Base-by-base conservation (phyloP, 1,140 invertebrate species). In the Maconellicoccus hirsutus region DNA sequence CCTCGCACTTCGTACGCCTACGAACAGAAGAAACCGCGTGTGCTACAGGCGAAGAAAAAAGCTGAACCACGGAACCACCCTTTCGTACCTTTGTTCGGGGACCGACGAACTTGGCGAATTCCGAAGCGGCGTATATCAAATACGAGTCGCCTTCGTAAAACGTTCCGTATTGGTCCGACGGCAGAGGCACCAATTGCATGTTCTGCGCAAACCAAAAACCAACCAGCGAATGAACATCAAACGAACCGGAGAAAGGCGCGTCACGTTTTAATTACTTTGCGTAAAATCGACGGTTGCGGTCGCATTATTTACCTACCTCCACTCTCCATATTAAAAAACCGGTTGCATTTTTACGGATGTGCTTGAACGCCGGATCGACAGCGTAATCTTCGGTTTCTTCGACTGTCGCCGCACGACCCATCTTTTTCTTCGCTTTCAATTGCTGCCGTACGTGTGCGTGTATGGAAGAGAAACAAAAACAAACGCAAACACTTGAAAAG, bases 131-230 rank as follows among this genome's bases (percentile, higher is more conserved):
- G 69, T 73, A 76, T 23, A 92, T 80, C 6, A 92, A 84, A 72
- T 93, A 93, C 0, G 87, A 87, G 72, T 91, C 90, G 26, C 88
- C 87, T 71, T 88, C 88, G 78, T 87, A 90, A 75, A 93, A 86
- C 33, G 86, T 82, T 27, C 87, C 86, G 74, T 86, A 80, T 61
- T 83, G 82, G 52, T 82, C 78, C 33, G 81, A 79, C 33, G 82
- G 78, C 8, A 88, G 77, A 29, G 83, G 83, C 23, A 82, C 82
- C 63, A 87, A 75, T 74, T 87, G 82, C 76, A 84, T 80, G 73
- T 84, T 80, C 76, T 85, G 82, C n/a, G n/a, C 70, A 84, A 75
- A 33, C 23, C 38, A 69, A 52, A 33, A 72, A 69, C 4, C 27
- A 71, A 59, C 16, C 10, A 42, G 19, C 26, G 59, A 71, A 52